Evolutionary conservation across 2,888 invertebrate genomes (phyloP), one percentile per base, ranked within the genome.

Genomic region (Allophyes oxyacanthae): DNA sequence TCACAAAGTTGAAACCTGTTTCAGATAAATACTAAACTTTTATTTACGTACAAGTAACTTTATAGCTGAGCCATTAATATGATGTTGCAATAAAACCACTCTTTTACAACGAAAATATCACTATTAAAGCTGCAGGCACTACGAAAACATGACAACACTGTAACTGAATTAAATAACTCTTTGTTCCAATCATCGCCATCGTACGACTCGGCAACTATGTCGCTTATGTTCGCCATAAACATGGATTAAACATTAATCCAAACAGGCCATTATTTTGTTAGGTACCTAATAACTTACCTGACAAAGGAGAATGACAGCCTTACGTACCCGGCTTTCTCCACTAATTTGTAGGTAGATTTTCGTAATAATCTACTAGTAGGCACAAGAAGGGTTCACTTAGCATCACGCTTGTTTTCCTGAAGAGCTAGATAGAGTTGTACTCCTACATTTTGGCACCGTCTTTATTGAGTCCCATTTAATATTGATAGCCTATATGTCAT

Each of bases 211-310:
- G 50, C 72, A 61, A 72, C 75, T 75, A 61, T 75, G 64, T 72
- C 45, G 55, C 59, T 64, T 64, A 72, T 67, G 55, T 60, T 53
- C 61, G 61, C 70, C 74, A 74, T 77, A 76, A 76, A 76, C 74
- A 74, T 64, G 70, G 77, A 61, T 74, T 67, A 76, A 57, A 56
- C 60, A 66, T 76, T 76, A 70, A 74, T 74, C 71, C 71, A 54
- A 58, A 75, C 72, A 67, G 58, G 72, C 64, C 61, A 60, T 76
- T 74, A 74, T 70, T 73, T 74, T 60, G 61, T 70, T 60, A 64
- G 50, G 68, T 64, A 64, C 50, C 72, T 75, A 64, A 72, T 75
- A 72, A 75, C 64, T 72, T 72, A 72, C 72, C 75, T 64, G 75
- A 75, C 72, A 66, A 71, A 66, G 67, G 56, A 55, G 56, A 71